Evolutionary conservation across 2,888 invertebrate genomes (phyloP), one percentile per base, ranked within the genome.

Genomic region (Antitype chi): DNA sequence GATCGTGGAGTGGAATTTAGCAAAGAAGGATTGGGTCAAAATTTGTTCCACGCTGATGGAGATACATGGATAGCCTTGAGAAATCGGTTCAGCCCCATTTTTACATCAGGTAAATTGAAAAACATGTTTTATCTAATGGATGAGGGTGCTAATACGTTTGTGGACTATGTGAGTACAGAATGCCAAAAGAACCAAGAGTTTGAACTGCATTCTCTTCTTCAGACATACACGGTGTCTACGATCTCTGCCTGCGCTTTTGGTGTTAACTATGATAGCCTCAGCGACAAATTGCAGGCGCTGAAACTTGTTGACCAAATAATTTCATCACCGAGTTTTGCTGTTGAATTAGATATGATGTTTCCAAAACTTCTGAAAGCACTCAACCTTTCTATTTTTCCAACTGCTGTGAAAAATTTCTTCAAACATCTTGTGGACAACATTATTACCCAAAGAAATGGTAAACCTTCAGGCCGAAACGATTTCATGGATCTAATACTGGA

Each of bases 31-130:
- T 76, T 94, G 43, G 93, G 92, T 43, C 78, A 78, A 8, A 94
- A 95, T 74, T 74, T 95, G 25, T 94, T 95, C 70, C 90, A 91
- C 67, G 90, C 92, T 0, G 91, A 93, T 49, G 92, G 90, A 7
- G 92, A 93, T 0, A 89, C 89, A 0, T 95, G 95, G 95, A 84
- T 87, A 23, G 81, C 90, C 0, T 82, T 94, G 17, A 90, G 94
- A 72, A 90, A 87, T 57, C 87, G 88, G 5, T 91, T 95, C n/a
- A 91, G 92, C 2, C 93, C 94, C 0, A 83, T 94, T 23, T 95
- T 94, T 70, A 93, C 94, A 8, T 89, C 94, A 0, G 92, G 92
- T 6, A 94, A 95, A 86, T 81, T 94, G n/a, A 94, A 91, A 78
- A 93, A 92, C 53, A 94, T 95, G 94, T 87, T 93, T 32, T 84